Base-by-base conservation (phyloP, 37 sponge, comb jelly and placozoan species). In the Mnemiopsis leidyi region DNA sequence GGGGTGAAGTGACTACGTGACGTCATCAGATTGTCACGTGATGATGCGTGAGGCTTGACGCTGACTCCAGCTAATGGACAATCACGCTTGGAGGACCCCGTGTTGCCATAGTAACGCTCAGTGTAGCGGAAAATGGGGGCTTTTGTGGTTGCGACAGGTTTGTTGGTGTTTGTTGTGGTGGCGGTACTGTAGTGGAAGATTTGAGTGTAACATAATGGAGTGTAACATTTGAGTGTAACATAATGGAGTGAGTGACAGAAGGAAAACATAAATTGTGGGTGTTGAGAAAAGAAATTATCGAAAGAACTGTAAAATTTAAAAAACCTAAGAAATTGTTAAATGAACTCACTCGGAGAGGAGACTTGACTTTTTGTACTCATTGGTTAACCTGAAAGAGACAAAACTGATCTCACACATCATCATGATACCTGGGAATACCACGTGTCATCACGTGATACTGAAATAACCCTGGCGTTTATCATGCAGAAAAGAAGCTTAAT, bases 261-360 rank as follows among this genome's bases (percentile, higher is more conserved):
- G n/a, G n/a, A n/a, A n/a, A n/a, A n/a, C n/a, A n/a, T n/a, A n/a
- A n/a, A n/a, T n/a, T n/a, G n/a, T n/a, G n/a, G n/a, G n/a, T n/a
- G n/a, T n/a, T n/a, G n/a, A n/a, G n/a, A n/a, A n/a, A n/a, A n/a
- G n/a, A n/a, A n/a, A n/a, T n/a, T n/a, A n/a, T n/a, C n/a, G n/a
- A n/a, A n/a, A n/a, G n/a, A n/a, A n/a, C n/a, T n/a, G n/a, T n/a
- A n/a, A n/a, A n/a, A n/a, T n/a, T n/a, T n/a, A n/a, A n/a, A n/a
- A n/a, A n/a, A n/a, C n/a, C n/a, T n/a, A n/a, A n/a, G 28, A 85
- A 40, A 23, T 39, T 28, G 30, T 2, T 29, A 36, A 18, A 2
- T 1, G 3, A 5, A 85, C 90, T 85, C 30, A 85, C 90, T 85
- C 90, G 23, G 90, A 85, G 33, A 85, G 90, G 90, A 85, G 32